Base-by-base conservation (phyloP, 1,140 invertebrate species). In the Tribolium madens region DNA sequence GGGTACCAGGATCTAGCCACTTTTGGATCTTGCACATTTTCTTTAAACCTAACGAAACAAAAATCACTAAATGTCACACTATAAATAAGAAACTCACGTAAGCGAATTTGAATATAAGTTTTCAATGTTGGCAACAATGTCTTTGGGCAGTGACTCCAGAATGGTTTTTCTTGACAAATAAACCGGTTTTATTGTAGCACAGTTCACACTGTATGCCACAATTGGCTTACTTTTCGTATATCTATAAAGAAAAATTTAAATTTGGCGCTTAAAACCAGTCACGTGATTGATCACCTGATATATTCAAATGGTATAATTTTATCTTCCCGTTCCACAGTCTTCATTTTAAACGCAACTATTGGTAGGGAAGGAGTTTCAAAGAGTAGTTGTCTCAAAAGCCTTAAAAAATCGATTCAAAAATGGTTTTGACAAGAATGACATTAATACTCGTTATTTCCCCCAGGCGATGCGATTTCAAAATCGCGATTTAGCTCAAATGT, bases 161-260 rank as follows among this genome's bases (percentile, higher is more conserved):
- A 83, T 31, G 72, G 79, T 73, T 53, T 81, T 53, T 60, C 79
- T 76, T 5, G 73, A 77, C 17, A 81, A 33, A 74, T 33, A 81
- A 13, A 53, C 46, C 42, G 53, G 57, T 13, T 53, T 79, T 42
- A 52, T 48, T 57, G 52, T 75, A 57, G 72, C 10, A 18, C 12
- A 36, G 76, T 80, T 83, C 50, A 71, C 73, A 74, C 80, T 84
- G 73, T 80, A 83, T 4, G 80, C 17, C 26, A 85, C 53, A 47
- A 15, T 64, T 12, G 83, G 84, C 70, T 78, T 75, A 36, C 71
- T 15, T 10, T 78, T 78, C 10, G 83, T 84, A 72, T 68, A 78
- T 48, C 84, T 84, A 81, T 78, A 78, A 73, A 69, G 4, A 73
- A 47, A 31, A 71, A 12, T 13, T 57, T n/a, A 71, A 73, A 75